Evolutionary conservation across 2,797 vertebrate species (phyloP).

Genomic region (Sebastes oblongus): DNA sequence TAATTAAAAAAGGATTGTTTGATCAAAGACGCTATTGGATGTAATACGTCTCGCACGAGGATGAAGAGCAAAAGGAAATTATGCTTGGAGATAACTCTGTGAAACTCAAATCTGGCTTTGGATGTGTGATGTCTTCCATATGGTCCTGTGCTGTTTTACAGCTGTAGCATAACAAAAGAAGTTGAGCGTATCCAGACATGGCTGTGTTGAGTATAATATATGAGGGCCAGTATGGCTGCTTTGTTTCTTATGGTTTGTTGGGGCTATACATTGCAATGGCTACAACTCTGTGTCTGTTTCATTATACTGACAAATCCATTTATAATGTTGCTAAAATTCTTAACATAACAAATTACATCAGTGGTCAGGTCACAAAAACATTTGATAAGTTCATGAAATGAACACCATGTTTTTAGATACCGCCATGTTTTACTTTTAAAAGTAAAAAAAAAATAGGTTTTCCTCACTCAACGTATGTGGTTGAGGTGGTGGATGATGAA

Average conservation of each 20-base stretch:
- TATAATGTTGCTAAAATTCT: constrained; percentile 28
- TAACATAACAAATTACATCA: constrained; percentile 46
- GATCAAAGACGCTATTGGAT: constrained; percentile 39
- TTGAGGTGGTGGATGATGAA: neutral
- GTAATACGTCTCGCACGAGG: constrained; percentile 10
- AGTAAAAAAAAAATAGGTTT: neutral
- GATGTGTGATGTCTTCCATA: constrained; percentile 62
- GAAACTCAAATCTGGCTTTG: constrained; percentile 14
- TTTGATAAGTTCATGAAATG: constrained; percentile 6
- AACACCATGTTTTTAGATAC: neutral
- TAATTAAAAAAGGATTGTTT: constrained; percentile 35
- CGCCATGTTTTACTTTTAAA: neutral
- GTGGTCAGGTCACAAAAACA: neutral
- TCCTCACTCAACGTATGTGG: neutral
- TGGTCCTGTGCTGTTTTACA: constrained; percentile 44
- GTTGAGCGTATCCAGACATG: constrained; percentile 58
- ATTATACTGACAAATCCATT: constrained; percentile 39
- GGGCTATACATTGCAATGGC: neutral
- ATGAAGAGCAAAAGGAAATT: constrained; percentile 42
- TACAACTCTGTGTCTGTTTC: constrained; percentile 36
- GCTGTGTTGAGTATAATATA: constrained; percentile 24
- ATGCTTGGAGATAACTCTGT: constrained; percentile 40
- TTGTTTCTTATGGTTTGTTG: constrained; percentile 28
- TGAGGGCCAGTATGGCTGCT: constrained; percentile 16
- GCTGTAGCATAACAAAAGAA: constrained; percentile 47